Percentiles rank a stretch among this genome's conserved stretches.
phyloP scores from a whole-genome alignment of 2,888 invertebrate species.

The Acrobasis suavella region DNA sequence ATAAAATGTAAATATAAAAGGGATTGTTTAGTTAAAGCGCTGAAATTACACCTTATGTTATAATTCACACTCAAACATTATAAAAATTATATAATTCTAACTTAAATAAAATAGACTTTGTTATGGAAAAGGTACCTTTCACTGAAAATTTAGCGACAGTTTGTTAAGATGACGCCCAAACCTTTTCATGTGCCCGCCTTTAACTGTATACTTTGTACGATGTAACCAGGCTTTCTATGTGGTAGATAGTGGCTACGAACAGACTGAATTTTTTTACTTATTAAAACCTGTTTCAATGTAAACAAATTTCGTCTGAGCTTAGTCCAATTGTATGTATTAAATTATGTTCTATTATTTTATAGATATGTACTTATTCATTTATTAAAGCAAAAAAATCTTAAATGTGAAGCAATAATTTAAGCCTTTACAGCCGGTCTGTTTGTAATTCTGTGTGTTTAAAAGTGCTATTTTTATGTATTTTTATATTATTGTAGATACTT shows the following conservation, averaged over 20 bases:
- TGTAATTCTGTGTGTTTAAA: conserved; percentile 3
- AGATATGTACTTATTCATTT: conserved; percentile 33
- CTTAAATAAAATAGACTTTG: conserved; percentile 10
- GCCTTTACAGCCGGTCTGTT: conserved; percentile 67
- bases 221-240: conserved; percentile 13
- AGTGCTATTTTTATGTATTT: conserved; percentile 2
- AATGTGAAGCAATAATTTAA: conserved; percentile 69
- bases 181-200: background rate
- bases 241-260: conserved; percentile 8
- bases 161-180: conserved; percentile 1
- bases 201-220: conserved; percentile 5
- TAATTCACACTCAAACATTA: conserved; percentile 26
- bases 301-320: conserved; percentile 26
- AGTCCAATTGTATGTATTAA: conserved; percentile 24
- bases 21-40: conserved; percentile 45
- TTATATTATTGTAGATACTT: conserved; percentile 1
- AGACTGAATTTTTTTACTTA: conserved; percentile 4
- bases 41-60: conserved; percentile 37
- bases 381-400: conserved; percentile 44
- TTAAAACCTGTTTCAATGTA: conserved; percentile 6
- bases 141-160: background rate
- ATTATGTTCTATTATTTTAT: conserved; percentile 24
- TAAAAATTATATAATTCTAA: background rate
- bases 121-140: background rate
- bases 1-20: conserved; percentile 47